Evolutionary conservation across 2,113 vertebrate genomes (phyloP), one percentile per base, ranked within the genome.

Genomic region (Zootoca vivipara): DNA sequence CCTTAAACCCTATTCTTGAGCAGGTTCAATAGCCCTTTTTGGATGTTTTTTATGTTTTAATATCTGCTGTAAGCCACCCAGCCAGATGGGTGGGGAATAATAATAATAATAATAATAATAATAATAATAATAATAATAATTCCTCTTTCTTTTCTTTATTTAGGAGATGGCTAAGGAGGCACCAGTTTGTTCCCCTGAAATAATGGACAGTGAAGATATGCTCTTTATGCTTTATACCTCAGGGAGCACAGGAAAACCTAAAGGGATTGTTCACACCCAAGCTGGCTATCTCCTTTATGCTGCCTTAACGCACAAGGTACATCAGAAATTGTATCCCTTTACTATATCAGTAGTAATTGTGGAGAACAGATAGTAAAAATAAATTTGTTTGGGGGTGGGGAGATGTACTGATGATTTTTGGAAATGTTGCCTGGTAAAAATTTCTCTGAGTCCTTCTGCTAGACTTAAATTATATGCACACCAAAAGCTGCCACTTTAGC

Each of bases 141-240:
- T 89, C 7, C 77, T 84, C 67, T 72, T 87, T 92, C 16, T 73
- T 12, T 33, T 81, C 18, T 24, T 30, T 42, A 85, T 73, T 33
- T 90, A 99, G 98, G 98, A 97, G 82, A 98, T 99, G 98, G 94
- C 95, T 78, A 96, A 92, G 40, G 97, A 97, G 92, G 90, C 96
- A 18, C 52, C 97, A 0, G 85, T 95, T 0, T 99, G 98, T 12
- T 0, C 91, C 20, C 96, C 98, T 5, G 98, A 98, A 91, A 95
- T 97, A 78, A 97, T 99, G 98, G 97, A 96, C 93, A 99, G 98
- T 0, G 98, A 99, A 89, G 98, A 99, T 40, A 67, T 96, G 82
- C 96, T 99, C 28, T 99, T 99, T 87, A 95, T 98, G 96, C 96
- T 99, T 28, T 99, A 99, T 26, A 99, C 98, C 0, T 99, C 98